Conservation (phyloP, 2,113 vertebrate species). For the Cinclus cinclus region DNA sequence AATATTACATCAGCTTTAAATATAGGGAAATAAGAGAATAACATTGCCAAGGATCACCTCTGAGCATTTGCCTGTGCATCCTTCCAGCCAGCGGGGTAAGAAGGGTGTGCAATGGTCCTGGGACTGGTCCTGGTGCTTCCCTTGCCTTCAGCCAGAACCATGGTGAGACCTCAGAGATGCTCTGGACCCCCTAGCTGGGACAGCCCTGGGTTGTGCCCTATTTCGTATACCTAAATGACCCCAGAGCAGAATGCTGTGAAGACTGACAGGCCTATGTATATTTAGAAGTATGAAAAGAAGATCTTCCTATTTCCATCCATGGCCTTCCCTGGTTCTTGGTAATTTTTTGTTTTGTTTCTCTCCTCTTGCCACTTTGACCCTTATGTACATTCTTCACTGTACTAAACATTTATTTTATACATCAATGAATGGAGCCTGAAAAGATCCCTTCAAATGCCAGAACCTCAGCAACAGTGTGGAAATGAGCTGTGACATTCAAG, state of each 20-base stretch:
- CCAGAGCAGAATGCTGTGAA: background rate
- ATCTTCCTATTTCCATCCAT: background rate
- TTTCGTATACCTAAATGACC: background rate
- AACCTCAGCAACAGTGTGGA: constrained; percentile 6
- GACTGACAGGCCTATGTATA: background rate
- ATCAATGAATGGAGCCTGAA: constrained; percentile 10
- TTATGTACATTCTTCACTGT: background rate
- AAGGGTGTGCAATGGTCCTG: background rate
- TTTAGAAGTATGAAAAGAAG: background rate
- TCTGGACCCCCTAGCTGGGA: background rate
- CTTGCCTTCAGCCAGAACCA: background rate
- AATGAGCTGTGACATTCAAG: constrained; percentile 35
- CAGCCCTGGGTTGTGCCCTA: background rate
- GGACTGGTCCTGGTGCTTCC: background rate
- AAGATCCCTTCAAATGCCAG: constrained; percentile 42
- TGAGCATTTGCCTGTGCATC: background rate
- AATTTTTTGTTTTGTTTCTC: background rate
- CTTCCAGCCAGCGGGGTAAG: background rate
- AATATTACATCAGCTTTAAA: background rate
- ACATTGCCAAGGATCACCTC: background rate
- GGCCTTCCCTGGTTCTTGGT: background rate
- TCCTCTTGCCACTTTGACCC: background rate
- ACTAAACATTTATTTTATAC: background rate
- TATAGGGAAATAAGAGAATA: background rate
- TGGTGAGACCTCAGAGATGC: background rate